phyloP scores from a whole-genome alignment of 1,140 invertebrate species.

The Pseudomyrmex flavicornis region DNA sequence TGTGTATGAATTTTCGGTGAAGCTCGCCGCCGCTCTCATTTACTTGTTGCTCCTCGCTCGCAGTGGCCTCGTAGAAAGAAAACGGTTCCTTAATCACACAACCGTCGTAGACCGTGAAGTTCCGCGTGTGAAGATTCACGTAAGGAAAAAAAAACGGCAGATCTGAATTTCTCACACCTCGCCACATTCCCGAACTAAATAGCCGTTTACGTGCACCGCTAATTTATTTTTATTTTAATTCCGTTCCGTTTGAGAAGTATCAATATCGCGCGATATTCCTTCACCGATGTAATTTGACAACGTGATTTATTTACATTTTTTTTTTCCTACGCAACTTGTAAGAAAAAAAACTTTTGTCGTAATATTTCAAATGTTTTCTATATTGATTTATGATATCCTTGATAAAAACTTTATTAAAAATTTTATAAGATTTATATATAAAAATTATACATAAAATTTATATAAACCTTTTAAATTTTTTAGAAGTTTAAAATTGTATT shows the following conservation, averaged over 20 bases:
- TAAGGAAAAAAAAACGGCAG: neutral
- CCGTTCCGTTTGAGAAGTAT: neutral
- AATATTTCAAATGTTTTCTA: too few relatives aligned
- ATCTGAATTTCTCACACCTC: conserved; percentile 43
- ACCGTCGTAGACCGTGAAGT: conserved; percentile 30
- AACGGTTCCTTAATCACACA: conserved; percentile 42
- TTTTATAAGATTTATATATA: too few relatives aligned
- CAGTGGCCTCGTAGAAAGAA: neutral
- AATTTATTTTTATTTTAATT: neutral
- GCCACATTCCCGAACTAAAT: conserved; percentile 30
- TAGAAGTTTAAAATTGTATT: too few relatives aligned
- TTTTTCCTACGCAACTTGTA: too few relatives aligned
- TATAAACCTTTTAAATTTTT: too few relatives aligned
- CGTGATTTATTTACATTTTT: too few relatives aligned
- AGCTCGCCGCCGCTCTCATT: neutral
- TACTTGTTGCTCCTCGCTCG: conserved; percentile 44
- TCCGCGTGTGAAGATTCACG: conserved; percentile 37
- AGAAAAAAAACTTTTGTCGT: too few relatives aligned
- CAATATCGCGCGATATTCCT: too few relatives aligned
- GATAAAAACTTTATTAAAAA: too few relatives aligned
- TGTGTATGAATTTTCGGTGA: conserved; percentile 42
- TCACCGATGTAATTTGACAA: too few relatives aligned
- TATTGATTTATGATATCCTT: too few relatives aligned
- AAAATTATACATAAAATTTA: too few relatives aligned
- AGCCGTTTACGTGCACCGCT: neutral